Evolutionary conservation across 2,888 invertebrate genomes (phyloP).

Genomic region (Epinotia nisella): DNA sequence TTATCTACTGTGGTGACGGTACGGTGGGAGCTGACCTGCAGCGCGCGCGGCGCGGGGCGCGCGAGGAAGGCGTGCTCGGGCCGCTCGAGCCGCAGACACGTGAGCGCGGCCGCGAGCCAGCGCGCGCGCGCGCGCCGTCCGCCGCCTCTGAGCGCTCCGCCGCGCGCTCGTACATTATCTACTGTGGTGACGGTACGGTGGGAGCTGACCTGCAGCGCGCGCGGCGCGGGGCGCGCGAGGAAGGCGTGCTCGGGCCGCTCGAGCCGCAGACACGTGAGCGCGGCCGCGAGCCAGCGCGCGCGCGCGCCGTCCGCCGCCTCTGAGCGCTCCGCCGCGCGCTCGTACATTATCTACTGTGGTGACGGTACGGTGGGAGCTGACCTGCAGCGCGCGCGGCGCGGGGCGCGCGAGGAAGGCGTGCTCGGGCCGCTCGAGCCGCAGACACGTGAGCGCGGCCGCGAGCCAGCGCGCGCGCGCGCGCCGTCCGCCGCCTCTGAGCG

Average conservation of each 20-base stretch:
- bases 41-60: conserved; percentile 83
- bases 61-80: conserved; percentile 94
- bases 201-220: conserved; percentile 51
- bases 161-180: conserved; percentile 94
- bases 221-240: conserved; percentile 90
- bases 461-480: conserved; percentile 92
- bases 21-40: conserved; percentile 49
- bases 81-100: conserved; percentile 90
- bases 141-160: conserved; percentile 64
- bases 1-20: conserved; percentile 83
- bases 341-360: conserved; percentile 90
- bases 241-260: conserved; percentile 92
- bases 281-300: conserved; percentile 91
- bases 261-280: conserved; percentile 91
- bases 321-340: conserved; percentile 93
- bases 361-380: conserved; percentile 26
- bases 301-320: conserved; percentile 84
- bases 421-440: conserved; percentile 89
- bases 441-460: conserved; percentile 91
- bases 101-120: conserved; percentile 92
- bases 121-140: conserved; percentile 88
- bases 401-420: conserved; percentile 95
- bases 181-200: not conserved
- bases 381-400: conserved; percentile 71
- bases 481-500: conserved; percentile 71